A percentile compares a stretch with the other conserved stretches of the same genome.
Evolutionary conservation across 2,888 invertebrate genomes (phyloP).

Genomic region (Piscicola geometra): DNA sequence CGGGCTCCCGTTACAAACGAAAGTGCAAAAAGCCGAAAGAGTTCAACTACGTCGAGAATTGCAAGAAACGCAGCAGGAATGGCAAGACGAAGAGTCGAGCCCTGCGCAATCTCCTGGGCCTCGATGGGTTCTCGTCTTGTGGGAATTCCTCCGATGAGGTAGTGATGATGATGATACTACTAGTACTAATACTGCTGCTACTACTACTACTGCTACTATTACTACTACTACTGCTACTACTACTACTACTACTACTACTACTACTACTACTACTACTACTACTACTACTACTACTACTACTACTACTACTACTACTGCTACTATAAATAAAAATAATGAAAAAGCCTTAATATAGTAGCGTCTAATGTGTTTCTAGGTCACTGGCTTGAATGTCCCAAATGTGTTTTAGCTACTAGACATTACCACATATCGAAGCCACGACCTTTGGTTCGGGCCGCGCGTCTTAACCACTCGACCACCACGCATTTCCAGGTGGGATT

Average conservation of each 20-base stretch:
- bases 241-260: constrained; percentile 24
- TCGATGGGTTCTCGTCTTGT: constrained; percentile 1
- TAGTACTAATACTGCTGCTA: background rate
- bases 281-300: constrained; percentile 11
- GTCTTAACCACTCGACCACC: too few relatives aligned
- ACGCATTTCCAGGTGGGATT: too few relatives aligned
- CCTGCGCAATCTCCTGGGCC: background rate
- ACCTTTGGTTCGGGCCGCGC: too few relatives aligned
- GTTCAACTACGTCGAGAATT: constrained; percentile 22
- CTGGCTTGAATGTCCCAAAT: too few relatives aligned
- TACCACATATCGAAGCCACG: too few relatives aligned
- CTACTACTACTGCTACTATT: background rate
- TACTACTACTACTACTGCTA: background rate
- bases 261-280: constrained; percentile 15
- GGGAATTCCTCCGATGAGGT: background rate
- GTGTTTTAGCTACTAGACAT: too few relatives aligned
- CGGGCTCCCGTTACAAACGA: constrained; percentile 23
- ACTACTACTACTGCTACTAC: constrained; percentile 6
- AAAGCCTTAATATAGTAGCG: too few relatives aligned
- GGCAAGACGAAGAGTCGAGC: constrained; percentile 3
- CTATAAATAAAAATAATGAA: too few relatives aligned
- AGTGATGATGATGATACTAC: too few relatives aligned
- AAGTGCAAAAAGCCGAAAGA: constrained; percentile 29
- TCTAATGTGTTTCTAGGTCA: too few relatives aligned
- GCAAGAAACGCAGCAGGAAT: background rate